A percentile compares a stretch with the other conserved stretches of the same genome.
These are phyloP conservation scores for Phorcus lineatus DNA, from an alignment of 2,888 invertebrate genomes.

Conservation along the genomic window DNA sequence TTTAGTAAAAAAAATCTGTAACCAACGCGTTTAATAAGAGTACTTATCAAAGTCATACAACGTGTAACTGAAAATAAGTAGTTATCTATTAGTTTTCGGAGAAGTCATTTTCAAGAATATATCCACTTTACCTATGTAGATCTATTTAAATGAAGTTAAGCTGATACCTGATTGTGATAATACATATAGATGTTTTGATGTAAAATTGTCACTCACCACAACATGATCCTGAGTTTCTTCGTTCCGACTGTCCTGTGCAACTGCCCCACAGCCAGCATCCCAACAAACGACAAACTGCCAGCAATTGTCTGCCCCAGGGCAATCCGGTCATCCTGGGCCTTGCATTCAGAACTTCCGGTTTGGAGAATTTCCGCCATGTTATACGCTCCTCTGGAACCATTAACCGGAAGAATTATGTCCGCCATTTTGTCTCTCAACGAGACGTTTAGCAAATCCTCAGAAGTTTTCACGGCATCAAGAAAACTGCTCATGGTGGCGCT, in stretches of 20 bases:
- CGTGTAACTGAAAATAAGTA: no score
- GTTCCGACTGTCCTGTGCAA: slow-evolving; percentile 61
- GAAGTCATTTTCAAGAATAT: no score
- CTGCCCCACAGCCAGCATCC: slow-evolving; percentile 58
- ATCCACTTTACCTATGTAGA: no score
- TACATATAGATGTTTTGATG: no score
- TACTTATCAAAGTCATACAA: no score
- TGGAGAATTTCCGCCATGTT: not conserved
- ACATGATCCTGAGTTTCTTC: slow-evolving; percentile 50
- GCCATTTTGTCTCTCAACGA: not conserved
- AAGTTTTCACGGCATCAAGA: no score
- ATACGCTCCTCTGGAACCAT: not conserved
- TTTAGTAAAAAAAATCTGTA: no score
- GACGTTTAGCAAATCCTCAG: not conserved
- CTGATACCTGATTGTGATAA: no score
- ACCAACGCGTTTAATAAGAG: no score
- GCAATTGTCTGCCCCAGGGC: slow-evolving; percentile 58
- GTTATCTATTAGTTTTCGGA: no score
- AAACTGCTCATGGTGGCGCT: not conserved
- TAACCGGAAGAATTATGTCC: not conserved
- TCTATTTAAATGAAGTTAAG: no score
- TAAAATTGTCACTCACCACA: slow-evolving; percentile 49
- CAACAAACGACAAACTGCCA: slow-evolving; percentile 55
- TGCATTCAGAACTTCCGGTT: slow-evolving; percentile 34
- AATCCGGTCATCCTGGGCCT: slow-evolving; percentile 50